Evolutionary conservation across 2,888 invertebrate species (phyloP).

Genomic region (Ectemnius continuus): DNA sequence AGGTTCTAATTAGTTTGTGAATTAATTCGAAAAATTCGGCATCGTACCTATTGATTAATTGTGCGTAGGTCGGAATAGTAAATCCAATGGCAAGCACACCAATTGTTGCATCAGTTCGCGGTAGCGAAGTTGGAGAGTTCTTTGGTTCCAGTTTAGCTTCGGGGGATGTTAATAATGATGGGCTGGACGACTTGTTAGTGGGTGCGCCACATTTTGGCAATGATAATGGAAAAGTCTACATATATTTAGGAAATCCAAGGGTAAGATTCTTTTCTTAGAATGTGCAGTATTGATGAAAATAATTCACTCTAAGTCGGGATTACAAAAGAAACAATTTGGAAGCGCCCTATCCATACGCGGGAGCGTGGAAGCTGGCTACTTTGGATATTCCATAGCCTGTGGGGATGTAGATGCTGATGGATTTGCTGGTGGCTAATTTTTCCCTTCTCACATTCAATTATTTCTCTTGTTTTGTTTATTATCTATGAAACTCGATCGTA

Average conservation of each 20-base stretch:
- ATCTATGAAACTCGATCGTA: constrained; percentile 29
- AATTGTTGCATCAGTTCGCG: constrained; percentile 48
- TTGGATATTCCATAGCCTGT: constrained; percentile 80
- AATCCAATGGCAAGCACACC: constrained; percentile 33
- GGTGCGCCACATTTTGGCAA: constrained; percentile 71
- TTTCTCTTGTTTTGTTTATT: background rate
- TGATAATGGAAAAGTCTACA: constrained; percentile 67
- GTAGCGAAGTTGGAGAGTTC: constrained; percentile 66
- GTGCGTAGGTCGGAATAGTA: constrained; percentile 62
- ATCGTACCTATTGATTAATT: background rate
- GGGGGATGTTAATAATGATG: constrained; percentile 71
- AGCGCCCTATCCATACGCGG: constrained; percentile 68
- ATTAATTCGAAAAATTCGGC: background rate
- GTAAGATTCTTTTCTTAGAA: constrained; percentile 19
- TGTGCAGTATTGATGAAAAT: background rate
- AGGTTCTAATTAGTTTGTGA: constrained; percentile 40
- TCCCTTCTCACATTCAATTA: background rate
- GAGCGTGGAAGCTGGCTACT: constrained; percentile 77
- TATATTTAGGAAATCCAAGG: constrained; percentile 56
- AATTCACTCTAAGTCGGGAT: background rate
- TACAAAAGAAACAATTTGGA: constrained; percentile 41
- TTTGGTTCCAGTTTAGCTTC: constrained; percentile 69
- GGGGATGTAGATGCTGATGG: constrained; percentile 83
- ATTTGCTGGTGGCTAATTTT: constrained; percentile 77
- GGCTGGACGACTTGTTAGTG: constrained; percentile 68